Conservation (phyloP, 2,113 vertebrate species). For the Shinisaurus crocodilurus region DNA sequence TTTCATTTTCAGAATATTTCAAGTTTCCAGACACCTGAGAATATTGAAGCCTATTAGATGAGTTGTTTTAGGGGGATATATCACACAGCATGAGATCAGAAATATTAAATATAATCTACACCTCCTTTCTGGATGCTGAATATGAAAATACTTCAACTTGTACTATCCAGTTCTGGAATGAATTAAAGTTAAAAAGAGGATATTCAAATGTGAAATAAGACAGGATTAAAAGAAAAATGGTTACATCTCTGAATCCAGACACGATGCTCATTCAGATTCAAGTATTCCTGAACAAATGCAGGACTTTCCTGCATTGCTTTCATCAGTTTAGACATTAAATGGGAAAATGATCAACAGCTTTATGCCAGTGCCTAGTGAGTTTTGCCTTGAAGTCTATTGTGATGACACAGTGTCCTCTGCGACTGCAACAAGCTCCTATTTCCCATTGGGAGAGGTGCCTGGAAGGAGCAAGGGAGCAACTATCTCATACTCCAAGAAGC, state of each 20-base stretch:
- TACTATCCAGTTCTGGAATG: neutral
- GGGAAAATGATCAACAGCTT: neutral
- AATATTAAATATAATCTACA: neutral
- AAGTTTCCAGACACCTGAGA: neutral
- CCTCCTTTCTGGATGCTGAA: neutral
- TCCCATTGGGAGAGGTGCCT: neutral
- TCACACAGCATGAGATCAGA: neutral
- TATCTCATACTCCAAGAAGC: no score
- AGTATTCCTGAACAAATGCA: neutral
- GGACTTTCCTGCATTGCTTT: neutral
- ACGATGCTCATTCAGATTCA: no score
- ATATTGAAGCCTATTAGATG: neutral
- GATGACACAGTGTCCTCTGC: neutral
- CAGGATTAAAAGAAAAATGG: neutral
- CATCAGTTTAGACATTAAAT: neutral
- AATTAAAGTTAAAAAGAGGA: neutral
- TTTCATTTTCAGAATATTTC: no score
- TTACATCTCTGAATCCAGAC: no score
- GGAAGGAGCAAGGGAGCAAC: no score
- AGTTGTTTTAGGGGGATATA: neutral
- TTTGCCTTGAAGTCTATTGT: neutral
- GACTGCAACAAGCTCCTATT: neutral
- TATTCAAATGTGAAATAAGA: neutral
- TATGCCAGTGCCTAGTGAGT: neutral
- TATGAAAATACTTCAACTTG: neutral